Base-by-base conservation (phyloP, 1,140 invertebrate genomes). In the Archegozetes longisetosus region DNA sequence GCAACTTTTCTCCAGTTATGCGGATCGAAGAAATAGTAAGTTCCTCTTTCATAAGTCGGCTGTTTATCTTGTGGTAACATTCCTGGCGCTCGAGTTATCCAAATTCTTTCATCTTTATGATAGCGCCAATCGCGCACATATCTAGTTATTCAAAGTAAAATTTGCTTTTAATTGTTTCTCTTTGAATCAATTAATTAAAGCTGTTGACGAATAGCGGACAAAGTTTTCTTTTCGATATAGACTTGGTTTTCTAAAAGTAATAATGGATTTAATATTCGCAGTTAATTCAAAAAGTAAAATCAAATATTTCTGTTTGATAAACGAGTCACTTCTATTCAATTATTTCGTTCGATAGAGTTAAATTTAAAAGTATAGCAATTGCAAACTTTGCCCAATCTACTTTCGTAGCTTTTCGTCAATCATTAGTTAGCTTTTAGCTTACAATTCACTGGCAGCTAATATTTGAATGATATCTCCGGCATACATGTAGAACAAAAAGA, bases 401-500 rank as follows among this genome's bases (percentile, higher is more conserved):
- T n/a, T n/a, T n/a, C n/a, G n/a, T n/a, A n/a, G n/a, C n/a, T n/a
- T n/a, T n/a, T n/a, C n/a, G n/a, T n/a, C n/a, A n/a, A n/a, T n/a
- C n/a, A n/a, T n/a, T n/a, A n/a, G n/a, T n/a, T n/a, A n/a, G n/a
- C n/a, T n/a, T n/a, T 53, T 63, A 61, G 83, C 86, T 85, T 80
- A 98, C 91, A 98, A 77, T 82, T 98, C 94, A 65, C 84, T 82
- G 65, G 93, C 93, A 57, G 92, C 93, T 65, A 87, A 87, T 64
- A 98, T 76, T 80, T 99, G 95, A 75, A 98, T 80, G 64, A 93
- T 83, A 79, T 99, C 95, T 67, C 92, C 91, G 68, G 92, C 87
- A 77, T 92, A 96, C 75, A 92, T 96, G 75, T 98, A 99, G 79
- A 98, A 99, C 74, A 98, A 82, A 77, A 93, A 98, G 80, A 99